Evolutionary conservation across 2,113 vertebrate species (phyloP).

Genomic region (Podiceps cristatus): DNA sequence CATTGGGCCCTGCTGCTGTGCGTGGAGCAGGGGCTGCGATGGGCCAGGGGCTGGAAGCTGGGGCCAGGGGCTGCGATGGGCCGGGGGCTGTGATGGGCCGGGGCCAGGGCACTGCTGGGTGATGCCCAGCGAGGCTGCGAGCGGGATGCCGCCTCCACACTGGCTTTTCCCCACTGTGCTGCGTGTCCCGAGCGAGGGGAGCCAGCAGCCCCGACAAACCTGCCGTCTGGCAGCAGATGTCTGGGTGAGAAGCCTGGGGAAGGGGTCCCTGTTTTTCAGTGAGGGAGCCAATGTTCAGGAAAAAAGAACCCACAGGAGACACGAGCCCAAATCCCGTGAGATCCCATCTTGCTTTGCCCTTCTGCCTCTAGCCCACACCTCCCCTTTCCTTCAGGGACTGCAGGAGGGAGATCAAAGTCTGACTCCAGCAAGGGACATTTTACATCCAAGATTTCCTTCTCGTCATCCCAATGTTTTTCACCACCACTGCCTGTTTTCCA

Average conservation of each 20-base stretch:
- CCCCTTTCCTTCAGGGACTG: neutral
- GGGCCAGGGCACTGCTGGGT: too few relatives aligned
- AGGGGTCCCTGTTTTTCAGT: neutral
- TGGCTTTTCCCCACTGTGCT: too few relatives aligned
- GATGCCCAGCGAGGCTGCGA: too few relatives aligned
- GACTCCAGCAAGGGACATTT: rapidly evolving
- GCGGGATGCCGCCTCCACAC: too few relatives aligned
- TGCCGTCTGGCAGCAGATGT: too few relatives aligned
- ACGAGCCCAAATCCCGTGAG: neutral
- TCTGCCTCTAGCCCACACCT: neutral
- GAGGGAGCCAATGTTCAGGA: neutral
- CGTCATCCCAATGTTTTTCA: neutral
- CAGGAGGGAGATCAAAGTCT: neutral
- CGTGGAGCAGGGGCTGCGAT: too few relatives aligned
- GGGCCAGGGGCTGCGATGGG: too few relatives aligned
- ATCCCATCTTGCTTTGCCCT: neutral
- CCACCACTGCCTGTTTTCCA: neutral
- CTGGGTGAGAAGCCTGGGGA: neutral
- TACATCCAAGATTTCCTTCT: neutral
- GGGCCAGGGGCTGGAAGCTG: too few relatives aligned
- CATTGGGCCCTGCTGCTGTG: too few relatives aligned
- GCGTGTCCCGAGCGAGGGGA: too few relatives aligned
- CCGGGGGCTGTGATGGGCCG: too few relatives aligned
- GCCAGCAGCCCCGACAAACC: too few relatives aligned
- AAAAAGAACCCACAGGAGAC: neutral